Base-by-base conservation (phyloP, 2,797 vertebrate genomes). In the Phoebastria nigripes region DNA sequence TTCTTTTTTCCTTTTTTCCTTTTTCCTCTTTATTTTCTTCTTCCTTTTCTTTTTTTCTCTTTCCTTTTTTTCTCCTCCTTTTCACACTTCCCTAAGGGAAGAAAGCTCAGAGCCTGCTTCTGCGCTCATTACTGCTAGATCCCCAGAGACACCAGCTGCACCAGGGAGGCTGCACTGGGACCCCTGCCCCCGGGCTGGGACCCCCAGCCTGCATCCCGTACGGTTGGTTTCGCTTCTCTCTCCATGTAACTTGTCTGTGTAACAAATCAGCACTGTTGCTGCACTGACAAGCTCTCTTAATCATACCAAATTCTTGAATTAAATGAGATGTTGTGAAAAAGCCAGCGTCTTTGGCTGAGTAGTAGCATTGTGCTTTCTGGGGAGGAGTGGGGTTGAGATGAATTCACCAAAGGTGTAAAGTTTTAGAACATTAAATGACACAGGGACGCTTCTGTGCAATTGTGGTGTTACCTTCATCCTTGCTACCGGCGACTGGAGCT, bases 391-490 rank as follows among this genome's bases (percentile, higher is more conserved):
- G 3, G 5, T 66, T 69, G 58, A 84, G 51, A 24, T 79, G 25
- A 76, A 55, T 87, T 76, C 42, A 29, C 51, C 22, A 14, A 28
- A 73, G 18, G 22, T 47, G 22, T 73, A 7, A 79, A 93, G 86
- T 81, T 84, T 59, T 84, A 59, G n/a, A 70, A 18, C 37, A 14
- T 41, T 12, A 39, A 70, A 39, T 3, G 1, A 42, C 2, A 11
- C 8, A 35, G 39, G 15, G 33, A 47, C 6, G 0, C 28, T 70
- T 1, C 28, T 33, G 22, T 70, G n/a, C 14, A 29, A 0, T 19
- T 49, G 51, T 49, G 33, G 9, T 72, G n/a, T 41, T 92, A 2
- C 3, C 12, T 42, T 79, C 33, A 15, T 71, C 42, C 51, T 72
- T 66, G 31, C 22, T 78, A 5, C 66, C 0, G 0, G 47, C 17